A percentile compares a stretch with the other conserved stretches of the same genome.
Conservation (phyloP, 2,113 vertebrate genomes). For the Sterrhoptilus dennistouni region DNA sequence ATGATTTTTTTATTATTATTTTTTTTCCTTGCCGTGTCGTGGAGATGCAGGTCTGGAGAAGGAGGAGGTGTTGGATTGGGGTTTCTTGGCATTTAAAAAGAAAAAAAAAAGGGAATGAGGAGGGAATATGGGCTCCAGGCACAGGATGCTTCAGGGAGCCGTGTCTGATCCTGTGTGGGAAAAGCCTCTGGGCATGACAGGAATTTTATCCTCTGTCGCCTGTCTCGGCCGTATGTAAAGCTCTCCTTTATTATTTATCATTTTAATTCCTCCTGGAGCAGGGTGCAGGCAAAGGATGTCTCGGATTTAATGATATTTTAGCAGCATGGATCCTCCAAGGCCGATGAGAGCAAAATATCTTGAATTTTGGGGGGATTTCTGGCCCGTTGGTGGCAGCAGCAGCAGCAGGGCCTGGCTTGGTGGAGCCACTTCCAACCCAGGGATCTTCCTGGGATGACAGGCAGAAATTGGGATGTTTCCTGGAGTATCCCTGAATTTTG, state of each 20-base stretch:
- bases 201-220: neutral
- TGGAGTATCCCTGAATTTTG: neutral
- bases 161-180: neutral
- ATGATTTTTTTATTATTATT: neutral
- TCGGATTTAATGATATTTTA: neutral
- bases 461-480: constrained; percentile 60
- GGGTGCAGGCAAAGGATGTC: neutral
- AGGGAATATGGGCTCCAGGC: neutral
- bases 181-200: constrained; percentile 4
- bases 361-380: neutral
- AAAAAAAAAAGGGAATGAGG: neutral
- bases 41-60: neutral
- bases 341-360: neutral
- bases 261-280: neutral
- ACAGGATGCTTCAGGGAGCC: neutral
- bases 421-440: neutral
- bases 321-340: neutral
- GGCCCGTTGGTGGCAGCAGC: neutral
- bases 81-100: neutral
- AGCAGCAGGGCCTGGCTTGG: neutral
- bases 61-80: neutral
- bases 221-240: neutral
- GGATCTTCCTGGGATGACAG: constrained; percentile 60
- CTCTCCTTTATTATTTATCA: neutral
- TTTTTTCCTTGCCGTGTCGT: neutral